Evolutionary conservation across 2,113 vertebrate species (phyloP), one percentile per base, ranked within the genome.

Genomic region (Pogonocichla stellata): DNA sequence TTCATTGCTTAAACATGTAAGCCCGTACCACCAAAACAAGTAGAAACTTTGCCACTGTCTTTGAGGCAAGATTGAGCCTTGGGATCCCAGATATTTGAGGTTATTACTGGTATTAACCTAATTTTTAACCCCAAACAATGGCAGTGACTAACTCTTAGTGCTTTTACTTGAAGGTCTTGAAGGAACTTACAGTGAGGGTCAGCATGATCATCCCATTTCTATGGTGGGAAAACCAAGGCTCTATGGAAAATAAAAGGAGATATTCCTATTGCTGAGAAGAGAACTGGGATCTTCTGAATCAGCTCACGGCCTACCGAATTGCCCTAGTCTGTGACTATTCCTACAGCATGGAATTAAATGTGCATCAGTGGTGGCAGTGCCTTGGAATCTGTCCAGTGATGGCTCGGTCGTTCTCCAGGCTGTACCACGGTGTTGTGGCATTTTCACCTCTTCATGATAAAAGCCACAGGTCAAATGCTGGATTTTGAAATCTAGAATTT

Each of bases 341-440:
- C 17, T 47, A 5, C 14, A 33, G 40, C 26, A 7, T n/a, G 25
- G 36, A 31, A 86, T 61, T 23, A 58, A 69, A 69, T 6, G 43
- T 36, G 22, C 25, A 11, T 42, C 75, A 36, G 3, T n/a, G 40
- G 14, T 81, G 50, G 22, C 2, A 3, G 31, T 67, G 40, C 47
- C 25, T 34, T 2, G 3, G 40, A 75, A 71, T 71, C 80, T 74
- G 38, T 29, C 28, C 7, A 12, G 26, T 31, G 51, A 23, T 20
- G 19, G 10, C 47, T 77, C 5, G 1, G 19, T 56, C 60, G 5
- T 64, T 82, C 56, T 80, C 8, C 69, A 73, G 51, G 51, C 45
- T 58, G 50, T 61, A 34, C 26, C 2, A 4, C 77, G 26, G 5
- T 4, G 2, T 47, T 70, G 17, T 0, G 3, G 26, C 17, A 8